Conservation (phyloP, 2,888 invertebrate species). For the Luperina nickerlii region DNA sequence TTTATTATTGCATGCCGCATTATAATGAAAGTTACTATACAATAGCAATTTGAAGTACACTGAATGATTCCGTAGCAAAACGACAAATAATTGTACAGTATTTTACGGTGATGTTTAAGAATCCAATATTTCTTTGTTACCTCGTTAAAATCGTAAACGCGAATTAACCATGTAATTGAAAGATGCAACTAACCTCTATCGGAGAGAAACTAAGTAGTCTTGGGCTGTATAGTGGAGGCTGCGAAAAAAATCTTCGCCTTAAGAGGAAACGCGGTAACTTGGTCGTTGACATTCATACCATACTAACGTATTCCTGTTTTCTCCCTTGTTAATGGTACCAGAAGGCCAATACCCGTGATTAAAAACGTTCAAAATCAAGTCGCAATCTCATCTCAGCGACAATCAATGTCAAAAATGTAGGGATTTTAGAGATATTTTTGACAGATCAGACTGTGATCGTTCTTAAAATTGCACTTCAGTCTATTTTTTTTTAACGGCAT, state of each 20-base stretch:
- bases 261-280: background rate
- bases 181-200: conserved; percentile 35
- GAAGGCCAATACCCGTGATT: too few species aligned
- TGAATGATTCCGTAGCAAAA: conserved; percentile 33
- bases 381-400: too few species aligned
- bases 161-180: conserved; percentile 54
- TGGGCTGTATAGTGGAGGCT: background rate
- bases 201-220: conserved; percentile 18
- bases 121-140: conserved; percentile 44
- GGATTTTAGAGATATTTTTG: too few species aligned
- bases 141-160: conserved; percentile 48
- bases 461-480: too few species aligned
- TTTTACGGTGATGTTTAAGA: conserved; percentile 40
- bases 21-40: conserved; percentile 47
- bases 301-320: background rate
- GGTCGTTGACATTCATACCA: background rate
- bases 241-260: background rate
- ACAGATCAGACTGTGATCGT: too few species aligned
- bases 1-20: conserved; percentile 48
- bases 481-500: background rate
- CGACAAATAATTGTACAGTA: conserved; percentile 37
- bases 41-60: conserved; percentile 19
- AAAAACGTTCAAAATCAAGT: too few species aligned
- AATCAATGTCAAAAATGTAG: too few species aligned
- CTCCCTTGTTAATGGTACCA: background rate